Base-by-base conservation (phyloP, 2,797 vertebrate species). In the Scarus forsteni region DNA sequence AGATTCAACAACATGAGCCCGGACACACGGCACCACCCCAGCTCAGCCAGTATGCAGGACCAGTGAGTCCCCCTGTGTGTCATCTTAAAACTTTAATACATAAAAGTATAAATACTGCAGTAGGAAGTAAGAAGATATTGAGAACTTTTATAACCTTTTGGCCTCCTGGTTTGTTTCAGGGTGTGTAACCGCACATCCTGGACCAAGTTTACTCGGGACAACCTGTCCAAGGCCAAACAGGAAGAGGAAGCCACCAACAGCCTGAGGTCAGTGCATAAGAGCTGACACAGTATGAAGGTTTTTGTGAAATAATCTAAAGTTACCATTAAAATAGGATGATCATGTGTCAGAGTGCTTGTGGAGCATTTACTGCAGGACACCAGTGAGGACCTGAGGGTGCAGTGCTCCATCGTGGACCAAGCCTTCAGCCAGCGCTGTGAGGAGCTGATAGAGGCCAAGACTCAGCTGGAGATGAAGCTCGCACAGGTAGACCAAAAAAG, bases 191-290 rank as follows among this genome's bases (percentile, higher is more conserved):
- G 75, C 0, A 86, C 94, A 18, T 85, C 92, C 0, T 99, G 97
- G 97, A 86, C 84, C 42, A 93, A 91, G 79, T 96, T 96, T 77
- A 96, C 94, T 0, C 94, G 93, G 6, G 94, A 94, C 75, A 96
- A 94, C 89, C 86, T 98, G 58, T 81, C 79, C 3, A 89, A 81
- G n/a, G 96, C 96, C 0, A 70, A 93, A 39, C 89, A 85, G 19
- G 96, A 98, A 67, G 92, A 94, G 1, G 27, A 90, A 81, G 93
- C 95, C 3, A 95, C 95, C 0, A 57, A 58, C 56, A 94, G 90
- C 63, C 94, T 99, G 46, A 93, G 92, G 92, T 92, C 39, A 68
- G 84, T 60, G 35, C 19, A 4, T 27, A 2, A 27, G 4, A 27
- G 14, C 46, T 46, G 27, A 11, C 15, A 40, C 15, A 62, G 34